These are phyloP conservation scores for Panzeria rudis DNA, from an alignment of 2,888 invertebrate species.

Conservation along the genomic window DNA sequence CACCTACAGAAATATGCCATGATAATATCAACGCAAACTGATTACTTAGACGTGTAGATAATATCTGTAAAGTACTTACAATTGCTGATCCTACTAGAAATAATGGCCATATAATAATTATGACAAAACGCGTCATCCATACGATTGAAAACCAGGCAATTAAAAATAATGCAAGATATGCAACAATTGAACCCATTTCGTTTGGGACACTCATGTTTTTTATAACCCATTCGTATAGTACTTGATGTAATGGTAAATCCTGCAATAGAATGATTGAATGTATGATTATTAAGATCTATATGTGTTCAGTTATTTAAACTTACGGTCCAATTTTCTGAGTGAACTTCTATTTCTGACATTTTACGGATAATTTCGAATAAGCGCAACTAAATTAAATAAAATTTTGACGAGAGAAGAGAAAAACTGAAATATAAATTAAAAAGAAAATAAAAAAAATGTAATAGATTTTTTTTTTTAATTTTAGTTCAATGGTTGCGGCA, in stretches of 20 bases:
- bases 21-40: no score
- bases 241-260: slow-evolving; percentile 73
- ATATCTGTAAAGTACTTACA: slow-evolving; percentile 67
- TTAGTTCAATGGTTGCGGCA: neutral
- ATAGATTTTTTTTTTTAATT: neutral
- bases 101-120: slow-evolving; percentile 78
- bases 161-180: slow-evolving; percentile 76
- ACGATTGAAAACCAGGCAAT: slow-evolving; percentile 77
- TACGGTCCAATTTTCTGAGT: slow-evolving; percentile 70
- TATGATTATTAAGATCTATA: neutral
- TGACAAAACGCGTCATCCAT: slow-evolving; percentile 74
- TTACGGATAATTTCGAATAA: slow-evolving; percentile 71
- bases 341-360: slow-evolving; percentile 65
- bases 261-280: slow-evolving; percentile 39
- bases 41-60: no score
- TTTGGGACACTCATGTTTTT: slow-evolving; percentile 75
- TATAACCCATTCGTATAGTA: slow-evolving; percentile 76
- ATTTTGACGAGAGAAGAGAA: neutral
- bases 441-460: slow-evolving; percentile 14
- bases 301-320: slow-evolving; percentile 18
- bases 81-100: slow-evolving; percentile 74
- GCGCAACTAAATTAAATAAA: slow-evolving; percentile 19
- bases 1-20: no score
- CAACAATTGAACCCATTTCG: slow-evolving; percentile 75
- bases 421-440: slow-evolving; percentile 7